A percentile compares a stretch with the other conserved stretches of the same genome.
Evolutionary conservation across 2,113 vertebrate species (phyloP).

Genomic region (Delphinapterus leucas): DNA sequence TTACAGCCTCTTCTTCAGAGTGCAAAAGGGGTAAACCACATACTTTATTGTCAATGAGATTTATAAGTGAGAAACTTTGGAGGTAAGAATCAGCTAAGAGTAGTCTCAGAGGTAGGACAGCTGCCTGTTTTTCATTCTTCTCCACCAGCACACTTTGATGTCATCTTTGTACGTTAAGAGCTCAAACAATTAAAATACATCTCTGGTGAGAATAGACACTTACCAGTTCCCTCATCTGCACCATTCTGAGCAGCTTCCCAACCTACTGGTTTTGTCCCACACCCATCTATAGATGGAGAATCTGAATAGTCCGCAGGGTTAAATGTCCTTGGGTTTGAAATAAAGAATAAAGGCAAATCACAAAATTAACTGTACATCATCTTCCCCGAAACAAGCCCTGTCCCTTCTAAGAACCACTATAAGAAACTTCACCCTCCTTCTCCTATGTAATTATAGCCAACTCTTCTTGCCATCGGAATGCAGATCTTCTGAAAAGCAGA

Average conservation of each 20-base stretch:
- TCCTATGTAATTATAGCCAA: background rate
- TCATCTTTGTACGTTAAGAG: background rate
- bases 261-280: constrained; percentile 85
- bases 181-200: background rate
- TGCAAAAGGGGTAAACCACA: background rate
- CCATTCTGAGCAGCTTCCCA: constrained; percentile 90
- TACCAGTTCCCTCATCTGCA: constrained; percentile 89
- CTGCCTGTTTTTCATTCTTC: background rate
- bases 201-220: constrained; percentile 49
- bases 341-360: constrained; percentile 63
- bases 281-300: constrained; percentile 83
- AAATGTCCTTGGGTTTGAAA: constrained; percentile 88
- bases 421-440: background rate
- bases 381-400: background rate
- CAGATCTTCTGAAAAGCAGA: background rate
- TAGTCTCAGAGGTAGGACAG: background rate
- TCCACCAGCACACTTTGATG: background rate
- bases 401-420: background rate
- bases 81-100: background rate
- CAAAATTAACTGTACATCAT: constrained; percentile 14
- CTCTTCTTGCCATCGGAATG: background rate
- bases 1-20: background rate
- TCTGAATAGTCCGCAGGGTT: constrained; percentile 94
- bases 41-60: background rate
- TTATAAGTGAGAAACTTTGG: background rate